Percentiles rank a stretch among this genome's conserved stretches.
Conservation (phyloP, 2,797 vertebrate species). For the Typhlichthys eigenmanni region DNA sequence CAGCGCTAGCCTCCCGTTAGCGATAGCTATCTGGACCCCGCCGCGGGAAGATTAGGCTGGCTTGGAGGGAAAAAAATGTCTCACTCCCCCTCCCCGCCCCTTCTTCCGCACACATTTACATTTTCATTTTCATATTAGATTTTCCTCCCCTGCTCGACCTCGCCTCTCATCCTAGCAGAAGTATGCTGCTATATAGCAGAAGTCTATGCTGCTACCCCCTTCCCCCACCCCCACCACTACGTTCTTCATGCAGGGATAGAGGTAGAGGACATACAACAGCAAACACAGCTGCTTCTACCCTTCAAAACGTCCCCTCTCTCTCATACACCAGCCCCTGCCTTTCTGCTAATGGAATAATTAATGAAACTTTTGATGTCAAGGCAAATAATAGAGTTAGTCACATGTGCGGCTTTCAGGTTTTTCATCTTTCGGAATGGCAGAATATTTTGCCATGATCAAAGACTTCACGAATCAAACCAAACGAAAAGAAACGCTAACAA, state of each 20-base stretch:
- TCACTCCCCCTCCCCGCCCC: conserved; percentile 20
- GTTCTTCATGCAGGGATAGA: conserved; percentile 16
- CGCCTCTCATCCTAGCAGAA: conserved; percentile 22
- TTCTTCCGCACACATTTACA: conserved; percentile 68
- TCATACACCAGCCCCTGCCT: conserved; percentile 33
- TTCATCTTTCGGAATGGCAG: conserved; percentile 55
- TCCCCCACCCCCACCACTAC: conserved; percentile 13
- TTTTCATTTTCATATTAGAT: conserved; percentile 84
- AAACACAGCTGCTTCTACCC: not conserved
- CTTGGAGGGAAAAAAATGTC: conserved; percentile 65
- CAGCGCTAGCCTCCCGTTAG: conserved; percentile 78
- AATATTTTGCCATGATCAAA: conserved; percentile 65
- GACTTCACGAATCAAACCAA: conserved; percentile 55
- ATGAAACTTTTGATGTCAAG: conserved; percentile 71
- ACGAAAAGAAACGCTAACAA: conserved; percentile 32
- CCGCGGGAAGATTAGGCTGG: conserved; percentile 80
- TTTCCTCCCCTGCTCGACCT: conserved; percentile 44
- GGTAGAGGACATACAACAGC: conserved; percentile 1
- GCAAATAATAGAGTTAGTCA: conserved; percentile 65
- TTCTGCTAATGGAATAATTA: conserved; percentile 71
- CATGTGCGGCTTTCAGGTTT: conserved; percentile 61
- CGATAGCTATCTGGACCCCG: conserved; percentile 80
- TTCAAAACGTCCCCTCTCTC: conserved; percentile 24
- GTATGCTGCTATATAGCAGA: not conserved
- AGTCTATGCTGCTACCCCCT: conserved; percentile 35